Percentiles rank a stretch among this genome's conserved stretches.
phyloP scores from a whole-genome alignment of 2,888 invertebrate genomes.

The Microctonus brassicae region DNA sequence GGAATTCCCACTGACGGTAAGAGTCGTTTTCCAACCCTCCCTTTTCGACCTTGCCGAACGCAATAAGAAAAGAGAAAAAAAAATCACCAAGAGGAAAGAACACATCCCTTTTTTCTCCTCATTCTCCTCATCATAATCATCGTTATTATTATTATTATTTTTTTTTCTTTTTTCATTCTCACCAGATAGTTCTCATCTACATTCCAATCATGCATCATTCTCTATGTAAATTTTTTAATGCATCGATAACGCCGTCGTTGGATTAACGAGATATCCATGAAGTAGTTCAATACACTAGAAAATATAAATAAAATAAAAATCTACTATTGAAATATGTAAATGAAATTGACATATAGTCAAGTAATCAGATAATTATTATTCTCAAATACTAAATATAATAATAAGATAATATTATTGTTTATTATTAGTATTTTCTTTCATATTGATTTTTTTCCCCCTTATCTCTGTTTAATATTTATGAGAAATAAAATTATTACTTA shows the following conservation, averaged over 20 bases:
- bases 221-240: conserved; percentile 50
- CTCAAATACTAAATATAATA: no score
- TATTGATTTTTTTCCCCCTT: neutral
- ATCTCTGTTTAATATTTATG: neutral
- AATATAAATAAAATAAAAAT: neutral
- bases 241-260: conserved; percentile 45
- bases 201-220: conserved; percentile 34
- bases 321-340: neutral
- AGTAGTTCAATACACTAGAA: neutral
- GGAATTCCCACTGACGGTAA: conserved; percentile 16
- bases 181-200: conserved; percentile 20
- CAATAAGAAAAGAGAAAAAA: conserved; percentile 17
- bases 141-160: neutral
- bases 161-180: neutral
- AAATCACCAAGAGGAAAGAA: conserved; percentile 11
- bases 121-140: conserved; percentile 8
- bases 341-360: neutral
- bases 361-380: neutral
- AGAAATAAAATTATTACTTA: neutral
- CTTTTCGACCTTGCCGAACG: conserved; percentile 1
- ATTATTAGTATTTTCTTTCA: no score
- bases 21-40: neutral
- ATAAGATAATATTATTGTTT: no score
- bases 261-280: conserved; percentile 27
- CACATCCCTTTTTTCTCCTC: neutral